Base-by-base conservation (phyloP, 1,140 invertebrate genomes). In the Ooceraea biroi region DNA sequence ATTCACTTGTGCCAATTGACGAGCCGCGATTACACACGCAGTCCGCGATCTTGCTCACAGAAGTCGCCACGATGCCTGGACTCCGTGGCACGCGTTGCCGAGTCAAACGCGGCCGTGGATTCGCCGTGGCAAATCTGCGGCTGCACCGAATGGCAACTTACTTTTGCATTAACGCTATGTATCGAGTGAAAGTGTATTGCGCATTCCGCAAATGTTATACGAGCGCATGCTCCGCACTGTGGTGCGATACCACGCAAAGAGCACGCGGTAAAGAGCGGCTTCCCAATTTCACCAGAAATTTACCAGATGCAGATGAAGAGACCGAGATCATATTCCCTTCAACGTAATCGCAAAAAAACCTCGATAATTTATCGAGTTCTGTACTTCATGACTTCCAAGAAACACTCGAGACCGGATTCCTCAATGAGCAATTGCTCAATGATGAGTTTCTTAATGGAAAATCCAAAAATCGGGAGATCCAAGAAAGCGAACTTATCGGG, bases 21-120 rank as follows among this genome's bases (percentile, higher is more conserved):
- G 27, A 84, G 57, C 30, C 5, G 46, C 72, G 48, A 52, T 27
- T 78, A 63, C 44, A 61, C 22, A 41, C 22, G 46, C 27, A 72
- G 50, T 85, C 52, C 44, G 12, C 44, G 22, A 68, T 74, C n/a
- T 83, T 83, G 63, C 82, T 83, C 66, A 76, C 30, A 84, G 82
- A 85, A 85, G 82, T 74, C 84, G 84, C 82, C 84, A 84, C 82
- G 55, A 85, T 83, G 58, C 50, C 66, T n/a, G 60, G 22, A 30
- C 22, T 44, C 50, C 27, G 58, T 22, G 58, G 52, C 27, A 82
- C 44, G n/a, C 68, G 30, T 71, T 22, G 22, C 17, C 44, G 17
- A 82, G 27, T 74, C 69, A 27, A 36, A 19, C 19, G 36, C 44
- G 50, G 17, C 30, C 50, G 12, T 72, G 14, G 57, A 74, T 73